phyloP scores from a whole-genome alignment of 1,140 invertebrate species.

The Hylaeus volcanicus region DNA sequence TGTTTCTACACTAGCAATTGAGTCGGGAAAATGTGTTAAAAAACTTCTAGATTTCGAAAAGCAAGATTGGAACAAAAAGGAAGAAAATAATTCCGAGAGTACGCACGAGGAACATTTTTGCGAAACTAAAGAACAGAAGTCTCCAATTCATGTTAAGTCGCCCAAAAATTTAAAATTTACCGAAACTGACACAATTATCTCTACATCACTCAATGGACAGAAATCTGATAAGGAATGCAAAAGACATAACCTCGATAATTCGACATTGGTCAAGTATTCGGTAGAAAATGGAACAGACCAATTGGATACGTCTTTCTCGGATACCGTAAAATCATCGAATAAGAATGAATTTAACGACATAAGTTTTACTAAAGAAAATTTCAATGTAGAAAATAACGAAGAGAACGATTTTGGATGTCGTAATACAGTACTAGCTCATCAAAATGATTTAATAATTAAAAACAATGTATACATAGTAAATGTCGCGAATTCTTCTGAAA shows the following conservation, averaged over 20 bases:
- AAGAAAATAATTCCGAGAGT: neutral
- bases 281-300: slow-evolving; percentile 43
- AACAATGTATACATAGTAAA: slow-evolving; percentile 37
- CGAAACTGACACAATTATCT: slow-evolving; percentile 43
- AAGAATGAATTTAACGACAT: slow-evolving; percentile 30
- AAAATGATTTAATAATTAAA: slow-evolving; percentile 45
- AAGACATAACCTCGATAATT: slow-evolving; percentile 14
- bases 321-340: slow-evolving; percentile 12
- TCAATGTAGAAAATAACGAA: neutral
- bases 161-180: slow-evolving; percentile 58
- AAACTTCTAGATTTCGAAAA: slow-evolving; percentile 33
- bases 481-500: slow-evolving; percentile 20
- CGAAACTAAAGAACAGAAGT: slow-evolving; percentile 45
- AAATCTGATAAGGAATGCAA: slow-evolving; percentile 34
- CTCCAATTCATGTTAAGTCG: slow-evolving; percentile 65
- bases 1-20: neutral
- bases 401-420: slow-evolving; percentile 21
- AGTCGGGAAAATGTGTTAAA: slow-evolving; percentile 22
- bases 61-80: slow-evolving; percentile 20
- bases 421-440: slow-evolving; percentile 12
- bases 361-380: slow-evolving; percentile 25
- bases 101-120: slow-evolving; percentile 31
- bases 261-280: slow-evolving; percentile 38
- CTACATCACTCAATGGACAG: slow-evolving; percentile 27
- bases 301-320: slow-evolving; percentile 27